Base-by-base conservation (phyloP, 2,113 vertebrate species). In the Balaeniceps rex region DNA sequence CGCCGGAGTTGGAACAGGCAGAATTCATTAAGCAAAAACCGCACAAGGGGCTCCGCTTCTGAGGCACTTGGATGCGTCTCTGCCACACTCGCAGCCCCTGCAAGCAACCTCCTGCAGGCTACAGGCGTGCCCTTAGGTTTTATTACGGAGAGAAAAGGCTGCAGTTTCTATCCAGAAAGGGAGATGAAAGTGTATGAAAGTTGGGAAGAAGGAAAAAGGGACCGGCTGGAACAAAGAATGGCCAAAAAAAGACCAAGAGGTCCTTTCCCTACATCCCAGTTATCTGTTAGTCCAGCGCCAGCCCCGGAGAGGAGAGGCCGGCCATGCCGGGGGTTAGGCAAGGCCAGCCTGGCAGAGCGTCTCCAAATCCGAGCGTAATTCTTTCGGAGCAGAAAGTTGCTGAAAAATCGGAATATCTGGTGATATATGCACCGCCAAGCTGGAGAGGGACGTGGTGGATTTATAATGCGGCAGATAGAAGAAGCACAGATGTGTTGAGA, bases 401-500 rank as follows among this genome's bases (percentile, higher is more conserved):
- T 90, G 78, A 93, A 95, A 95, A 95, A 95, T 83, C 64, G 60
- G 83, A 44, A 61, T 94, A 95, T 96, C 82, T 94, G 97, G 95
- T 68, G 81, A 94, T 95, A n/a, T 10, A 40, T 6, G 12, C 79
- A 75, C 72, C 19, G 40, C 86, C 33, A 44, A 94, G 95, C 94
- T 77, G 88, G 85, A 95, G 93, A 72, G 95, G 94, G 83, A 63
- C 11, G 16, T 19, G 18, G 51, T 14, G 71, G 94, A 94, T 97
- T 96, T 97, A 95, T 88, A 96, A 95, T 91, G 90, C 91, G 86
- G 94, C 47, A 58, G 91, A 76, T 63, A 91, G 63, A 84, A 90
- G 96, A n/a, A 93, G 89, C 94, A 89, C 97, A 97, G 97, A 97
- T 97, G 97, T 92, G 95, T 83, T 79, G 87, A 93, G 97, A 94